Evolutionary conservation across 2,113 vertebrate species (phyloP).

Genomic region (Antennarius striatus): DNA sequence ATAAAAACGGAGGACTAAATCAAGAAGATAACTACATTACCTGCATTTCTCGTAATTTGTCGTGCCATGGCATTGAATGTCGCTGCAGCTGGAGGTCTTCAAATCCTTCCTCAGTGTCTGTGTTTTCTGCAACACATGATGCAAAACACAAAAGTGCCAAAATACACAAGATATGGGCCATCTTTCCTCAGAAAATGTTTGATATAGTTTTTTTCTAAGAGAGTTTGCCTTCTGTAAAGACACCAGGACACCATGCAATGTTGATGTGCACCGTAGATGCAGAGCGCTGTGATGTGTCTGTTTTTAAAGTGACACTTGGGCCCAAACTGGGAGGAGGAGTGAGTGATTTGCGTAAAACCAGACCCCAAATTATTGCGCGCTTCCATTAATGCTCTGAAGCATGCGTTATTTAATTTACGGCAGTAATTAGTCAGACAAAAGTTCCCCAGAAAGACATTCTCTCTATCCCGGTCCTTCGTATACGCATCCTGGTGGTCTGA

Average conservation of each 20-base stretch:
- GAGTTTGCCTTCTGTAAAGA: not conserved
- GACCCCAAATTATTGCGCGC: conserved; percentile 20
- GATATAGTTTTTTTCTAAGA: not conserved
- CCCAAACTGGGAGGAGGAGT: conserved; percentile 23
- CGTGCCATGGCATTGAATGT: conserved; percentile 10
- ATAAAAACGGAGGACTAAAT: not conserved
- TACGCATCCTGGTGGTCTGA: conserved; percentile 1
- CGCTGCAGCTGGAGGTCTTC: conserved; percentile 27
- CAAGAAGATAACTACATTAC: conserved; percentile 35
- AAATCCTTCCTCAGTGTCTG: not conserved
- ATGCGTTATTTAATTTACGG: conserved; percentile 47
- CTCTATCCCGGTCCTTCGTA: not conserved
- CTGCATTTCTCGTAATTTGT: conserved; percentile 20
- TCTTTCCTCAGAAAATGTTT: conserved; percentile 1
- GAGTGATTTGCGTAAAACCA: conserved; percentile 20
- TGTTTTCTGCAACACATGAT: conserved; percentile 5
- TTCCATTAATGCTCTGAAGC: conserved; percentile 40
- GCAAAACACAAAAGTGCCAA: conserved; percentile 43
- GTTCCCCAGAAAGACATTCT: conserved; percentile 38
- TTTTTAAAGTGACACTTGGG: conserved; percentile 43
- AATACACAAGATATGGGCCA: conserved; percentile 37
- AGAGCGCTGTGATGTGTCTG: not conserved
- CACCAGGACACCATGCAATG: not conserved
- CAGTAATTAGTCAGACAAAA: conserved; percentile 38
- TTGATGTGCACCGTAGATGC: not conserved